Conservation (phyloP, 2,113 vertebrate species). For the Felis chaus region DNA sequence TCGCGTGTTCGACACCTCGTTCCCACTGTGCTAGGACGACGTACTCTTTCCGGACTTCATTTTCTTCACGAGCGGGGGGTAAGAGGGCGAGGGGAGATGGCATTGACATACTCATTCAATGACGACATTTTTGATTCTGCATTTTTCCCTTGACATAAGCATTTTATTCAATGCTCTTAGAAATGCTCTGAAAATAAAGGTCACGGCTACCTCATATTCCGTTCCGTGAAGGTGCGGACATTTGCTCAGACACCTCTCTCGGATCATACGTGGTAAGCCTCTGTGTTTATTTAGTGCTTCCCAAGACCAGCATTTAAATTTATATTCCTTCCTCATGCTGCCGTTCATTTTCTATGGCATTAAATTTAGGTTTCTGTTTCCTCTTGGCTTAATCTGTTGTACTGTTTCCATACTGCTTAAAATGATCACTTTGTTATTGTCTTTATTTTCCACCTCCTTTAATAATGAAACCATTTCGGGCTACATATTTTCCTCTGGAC, state of each 20-base stretch:
- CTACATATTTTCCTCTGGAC: too few relatives aligned
- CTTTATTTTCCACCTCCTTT: neutral
- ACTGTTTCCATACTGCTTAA: neutral
- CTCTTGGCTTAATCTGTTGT: neutral
- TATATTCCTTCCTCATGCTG: neutral
- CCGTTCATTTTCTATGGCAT: neutral
- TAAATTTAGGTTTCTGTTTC: neutral
- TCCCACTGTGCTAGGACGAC: too few relatives aligned
- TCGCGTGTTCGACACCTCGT: fast-evolving
- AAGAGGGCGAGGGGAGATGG: neutral
- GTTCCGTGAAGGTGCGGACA: fast-evolving
- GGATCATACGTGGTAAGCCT: neutral
- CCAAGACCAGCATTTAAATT: neutral
- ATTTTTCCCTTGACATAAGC: neutral
- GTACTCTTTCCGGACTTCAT: neutral
- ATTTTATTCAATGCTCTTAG: neutral
- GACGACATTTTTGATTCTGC: neutral
- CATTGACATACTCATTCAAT: neutral
- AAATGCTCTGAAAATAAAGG: neutral
- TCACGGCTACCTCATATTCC: neutral
- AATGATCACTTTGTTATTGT: neutral
- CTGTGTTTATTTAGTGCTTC: neutral
- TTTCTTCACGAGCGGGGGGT: neutral
- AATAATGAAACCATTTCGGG: neutral
- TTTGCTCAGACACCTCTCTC: neutral